These are phyloP conservation scores for Carassius carassius DNA, from an alignment of 2,113 vertebrate genomes.

Conservation along the genomic window DNA sequence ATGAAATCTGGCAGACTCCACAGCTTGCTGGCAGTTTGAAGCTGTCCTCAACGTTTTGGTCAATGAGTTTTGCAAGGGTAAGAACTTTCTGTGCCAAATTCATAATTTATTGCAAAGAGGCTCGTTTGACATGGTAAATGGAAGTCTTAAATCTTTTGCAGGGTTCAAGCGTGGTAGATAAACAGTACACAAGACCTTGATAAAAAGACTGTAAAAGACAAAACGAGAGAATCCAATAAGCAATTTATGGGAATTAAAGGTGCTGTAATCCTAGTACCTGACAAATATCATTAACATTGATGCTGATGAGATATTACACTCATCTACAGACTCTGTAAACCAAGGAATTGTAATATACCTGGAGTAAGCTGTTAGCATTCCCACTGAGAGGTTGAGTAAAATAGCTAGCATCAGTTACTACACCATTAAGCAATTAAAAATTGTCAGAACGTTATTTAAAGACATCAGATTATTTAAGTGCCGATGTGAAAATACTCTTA, in stretches of 20 bases:
- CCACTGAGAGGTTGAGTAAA: neutral
- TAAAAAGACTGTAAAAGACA: constrained; percentile 16
- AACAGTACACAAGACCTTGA: neutral
- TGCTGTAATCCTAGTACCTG: neutral
- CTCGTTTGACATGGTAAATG: constrained; percentile 39
- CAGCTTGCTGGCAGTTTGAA: constrained; percentile 29
- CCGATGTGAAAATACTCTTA: neutral
- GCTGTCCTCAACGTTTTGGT: constrained; percentile 20
- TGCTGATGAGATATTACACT: neutral
- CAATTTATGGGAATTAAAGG: neutral
- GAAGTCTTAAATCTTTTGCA: constrained; percentile 3
- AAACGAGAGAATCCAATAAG: neutral
- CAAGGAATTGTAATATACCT: neutral
- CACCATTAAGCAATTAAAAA: neutral
- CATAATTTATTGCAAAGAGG: constrained; percentile 45
- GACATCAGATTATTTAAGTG: constrained; percentile 4
- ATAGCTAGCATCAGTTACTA: neutral
- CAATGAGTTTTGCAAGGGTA: constrained; percentile 23
- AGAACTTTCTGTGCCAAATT: constrained; percentile 42
- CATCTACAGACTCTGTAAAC: neutral
- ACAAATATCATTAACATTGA: neutral
- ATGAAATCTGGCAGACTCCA: constrained; percentile 29
- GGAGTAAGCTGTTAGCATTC: neutral
- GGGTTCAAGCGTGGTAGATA: constrained; percentile 8
- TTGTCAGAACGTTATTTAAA: neutral